phyloP scores from a whole-genome alignment of 2,888 invertebrate species.

The Pachymerium ferrugineum region DNA sequence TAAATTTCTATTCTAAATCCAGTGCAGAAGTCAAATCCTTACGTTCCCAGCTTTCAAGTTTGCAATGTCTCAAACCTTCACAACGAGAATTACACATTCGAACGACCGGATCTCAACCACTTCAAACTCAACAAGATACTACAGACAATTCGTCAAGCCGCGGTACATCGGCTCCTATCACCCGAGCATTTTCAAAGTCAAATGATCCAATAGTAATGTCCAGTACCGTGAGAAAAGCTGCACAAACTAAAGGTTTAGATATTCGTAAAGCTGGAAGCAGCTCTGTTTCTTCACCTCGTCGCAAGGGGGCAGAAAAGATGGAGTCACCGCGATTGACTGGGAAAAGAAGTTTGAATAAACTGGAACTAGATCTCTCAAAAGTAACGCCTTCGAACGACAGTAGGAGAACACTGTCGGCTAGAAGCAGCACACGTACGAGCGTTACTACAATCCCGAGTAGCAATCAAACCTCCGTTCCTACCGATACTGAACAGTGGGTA shows the following conservation, averaged over 20 bases:
- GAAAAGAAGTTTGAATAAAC: background rate
- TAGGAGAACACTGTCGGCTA: background rate
- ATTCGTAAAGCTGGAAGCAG: background rate
- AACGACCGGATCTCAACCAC: too few relatives aligned
- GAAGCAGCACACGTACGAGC: background rate
- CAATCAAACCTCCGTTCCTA: too few relatives aligned
- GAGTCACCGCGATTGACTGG: background rate
- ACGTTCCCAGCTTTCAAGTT: too few relatives aligned
- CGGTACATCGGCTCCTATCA: too few relatives aligned
- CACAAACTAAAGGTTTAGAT: background rate
- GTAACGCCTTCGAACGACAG: background rate
- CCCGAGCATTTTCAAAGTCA: too few relatives aligned
- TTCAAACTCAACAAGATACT: too few relatives aligned
- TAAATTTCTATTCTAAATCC: too few relatives aligned
- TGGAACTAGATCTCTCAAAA: background rate
- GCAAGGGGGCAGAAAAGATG: background rate
- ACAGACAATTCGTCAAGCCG: too few relatives aligned
- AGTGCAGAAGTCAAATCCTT: too few relatives aligned
- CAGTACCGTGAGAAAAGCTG: background rate
- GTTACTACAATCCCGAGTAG: background rate
- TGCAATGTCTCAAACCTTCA: too few relatives aligned
- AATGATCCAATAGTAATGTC: background rate
- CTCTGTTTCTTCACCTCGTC: background rate
- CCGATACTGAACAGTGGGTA: background rate
- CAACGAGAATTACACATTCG: too few relatives aligned